Evolutionary conservation across 2,113 vertebrate genomes (phyloP).

Genomic region (Tricholaema leucomelas): DNA sequence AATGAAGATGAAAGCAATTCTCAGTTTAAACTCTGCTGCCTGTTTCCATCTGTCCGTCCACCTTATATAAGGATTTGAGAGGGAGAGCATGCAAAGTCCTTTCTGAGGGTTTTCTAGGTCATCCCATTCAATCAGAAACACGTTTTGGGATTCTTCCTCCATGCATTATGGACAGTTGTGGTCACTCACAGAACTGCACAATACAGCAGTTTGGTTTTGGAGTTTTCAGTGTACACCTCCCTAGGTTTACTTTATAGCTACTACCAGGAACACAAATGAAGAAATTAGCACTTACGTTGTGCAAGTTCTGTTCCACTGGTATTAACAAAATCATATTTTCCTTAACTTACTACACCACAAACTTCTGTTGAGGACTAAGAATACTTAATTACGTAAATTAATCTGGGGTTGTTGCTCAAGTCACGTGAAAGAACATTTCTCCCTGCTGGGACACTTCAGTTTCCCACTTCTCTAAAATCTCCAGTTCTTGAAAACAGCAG

Average conservation of each 20-base stretch:
- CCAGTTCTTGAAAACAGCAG: not conserved
- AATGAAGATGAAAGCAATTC: conserved; percentile 3
- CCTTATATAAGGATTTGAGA: not conserved
- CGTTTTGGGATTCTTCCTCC: not conserved
- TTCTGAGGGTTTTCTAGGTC: not conserved
- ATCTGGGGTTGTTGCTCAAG: not conserved
- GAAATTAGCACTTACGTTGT: not conserved
- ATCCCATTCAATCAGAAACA: not conserved
- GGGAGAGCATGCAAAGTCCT: not conserved
- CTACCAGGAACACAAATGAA: not conserved
- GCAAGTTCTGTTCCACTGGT: not conserved
- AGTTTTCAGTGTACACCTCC: not conserved
- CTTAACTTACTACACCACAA: not conserved
- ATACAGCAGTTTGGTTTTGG: not conserved
- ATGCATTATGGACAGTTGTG: not conserved
- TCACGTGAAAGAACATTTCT: not conserved
- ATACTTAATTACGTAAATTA: not conserved
- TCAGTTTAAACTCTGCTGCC: not conserved
- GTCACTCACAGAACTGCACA: not conserved
- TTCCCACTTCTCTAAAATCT: not conserved
- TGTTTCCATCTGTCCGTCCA: not conserved
- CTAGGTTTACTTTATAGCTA: not conserved
- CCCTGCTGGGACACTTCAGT: not conserved
- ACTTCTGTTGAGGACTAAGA: not conserved
- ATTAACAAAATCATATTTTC: not conserved